Conservation (phyloP, 1,140 invertebrate species). For the Popillia japonica region DNA sequence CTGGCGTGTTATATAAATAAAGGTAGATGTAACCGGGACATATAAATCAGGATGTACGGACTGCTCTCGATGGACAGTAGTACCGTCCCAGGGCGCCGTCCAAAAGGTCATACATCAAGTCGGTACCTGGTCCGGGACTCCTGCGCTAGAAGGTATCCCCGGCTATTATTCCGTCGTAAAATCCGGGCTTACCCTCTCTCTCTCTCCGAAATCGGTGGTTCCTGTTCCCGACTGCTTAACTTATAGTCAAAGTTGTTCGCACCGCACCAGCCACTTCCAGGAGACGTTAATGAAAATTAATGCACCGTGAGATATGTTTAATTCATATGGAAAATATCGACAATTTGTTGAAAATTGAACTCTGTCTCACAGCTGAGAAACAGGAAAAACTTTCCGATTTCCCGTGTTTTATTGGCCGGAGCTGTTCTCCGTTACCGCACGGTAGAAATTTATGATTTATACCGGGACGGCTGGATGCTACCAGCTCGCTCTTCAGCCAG, state of each 20-base stretch:
- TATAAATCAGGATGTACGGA: conserved; percentile 19
- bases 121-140: background rate
- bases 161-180: conserved; percentile 1
- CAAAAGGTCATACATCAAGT: background rate
- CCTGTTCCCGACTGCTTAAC: conserved; percentile 21
- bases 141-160: background rate
- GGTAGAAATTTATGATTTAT: conserved; percentile 24
- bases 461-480: background rate
- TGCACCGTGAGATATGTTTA: conserved; percentile 33
- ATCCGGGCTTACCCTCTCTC: background rate
- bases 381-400: conserved; percentile 28
- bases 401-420: background rate
- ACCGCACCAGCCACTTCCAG: conserved; percentile 11
- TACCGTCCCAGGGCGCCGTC: background rate
- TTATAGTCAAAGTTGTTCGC: conserved; percentile 24
- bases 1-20: conserved; percentile 32
- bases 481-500: background rate
- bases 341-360: conserved; percentile 34
- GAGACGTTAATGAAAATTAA: conserved; percentile 26
- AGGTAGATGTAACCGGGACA: conserved; percentile 29
- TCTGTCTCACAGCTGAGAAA: too few species aligned
- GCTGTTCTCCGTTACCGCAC: background rate
- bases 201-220: background rate
- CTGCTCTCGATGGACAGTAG: conserved; percentile 26
- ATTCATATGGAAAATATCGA: conserved; percentile 35